Percentiles rank a stretch among this genome's conserved stretches.
Conservation (phyloP, 2,888 invertebrate genomes). For the Aphidius colemani region DNA sequence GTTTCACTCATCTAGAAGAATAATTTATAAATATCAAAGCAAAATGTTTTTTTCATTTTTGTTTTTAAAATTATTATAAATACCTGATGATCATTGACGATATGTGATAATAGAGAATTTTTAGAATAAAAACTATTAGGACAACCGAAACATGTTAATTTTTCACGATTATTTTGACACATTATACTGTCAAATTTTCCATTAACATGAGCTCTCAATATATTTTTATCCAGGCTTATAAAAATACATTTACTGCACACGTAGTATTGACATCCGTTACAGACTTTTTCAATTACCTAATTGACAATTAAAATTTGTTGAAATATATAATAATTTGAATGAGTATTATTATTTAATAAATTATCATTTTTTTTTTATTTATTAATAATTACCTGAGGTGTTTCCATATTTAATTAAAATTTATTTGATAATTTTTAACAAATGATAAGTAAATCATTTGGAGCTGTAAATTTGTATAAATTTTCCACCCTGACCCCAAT, state of each 20-base stretch:
- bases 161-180: slow-evolving; percentile 58
- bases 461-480: no score
- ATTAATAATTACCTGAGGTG: neutral
- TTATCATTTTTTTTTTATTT: no score
- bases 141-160: slow-evolving; percentile 71
- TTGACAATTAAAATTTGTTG: neutral
- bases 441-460: no score
- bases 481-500: no score
- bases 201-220: slow-evolving; percentile 64
- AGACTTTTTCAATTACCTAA: neutral
- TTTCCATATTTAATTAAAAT: neutral
- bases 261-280: slow-evolving; percentile 44
- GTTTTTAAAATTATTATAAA: slow-evolving; percentile 55
- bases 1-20: neutral
- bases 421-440: neutral
- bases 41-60: neutral
- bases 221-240: slow-evolving; percentile 64
- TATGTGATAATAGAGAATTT: slow-evolving; percentile 68
- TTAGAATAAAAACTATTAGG: slow-evolving; percentile 69
- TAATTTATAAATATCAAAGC: neutral
- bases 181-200: slow-evolving; percentile 61
- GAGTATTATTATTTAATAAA: neutral
- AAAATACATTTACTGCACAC: slow-evolving; percentile 65
- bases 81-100: slow-evolving; percentile 73
- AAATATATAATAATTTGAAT: neutral